Conservation (phyloP, 1,140 invertebrate genomes). For the Zaprionus ornatus region DNA sequence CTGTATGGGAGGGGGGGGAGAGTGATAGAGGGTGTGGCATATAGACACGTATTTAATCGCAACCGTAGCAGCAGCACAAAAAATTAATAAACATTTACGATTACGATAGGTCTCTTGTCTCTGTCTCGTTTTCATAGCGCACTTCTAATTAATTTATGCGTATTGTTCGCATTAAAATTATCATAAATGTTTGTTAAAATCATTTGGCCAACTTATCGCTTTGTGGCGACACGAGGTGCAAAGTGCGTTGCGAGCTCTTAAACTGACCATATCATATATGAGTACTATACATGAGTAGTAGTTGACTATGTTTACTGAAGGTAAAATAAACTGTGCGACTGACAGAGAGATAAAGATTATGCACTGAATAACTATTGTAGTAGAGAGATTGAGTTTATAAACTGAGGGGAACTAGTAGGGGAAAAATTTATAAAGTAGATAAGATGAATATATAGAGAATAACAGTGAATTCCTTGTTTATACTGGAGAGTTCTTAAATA, state of each 20-base stretch:
- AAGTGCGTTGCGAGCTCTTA: slow-evolving; percentile 1
- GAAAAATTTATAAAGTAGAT: no score
- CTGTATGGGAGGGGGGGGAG: neutral
- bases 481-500: no score
- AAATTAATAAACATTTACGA: slow-evolving; percentile 78
- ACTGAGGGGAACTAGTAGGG: no score
- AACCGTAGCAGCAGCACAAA: slow-evolving; percentile 27
- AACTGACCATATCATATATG: neutral
- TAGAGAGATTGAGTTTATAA: no score
- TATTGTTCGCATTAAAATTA: slow-evolving; percentile 66
- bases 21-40: slow-evolving; percentile 14
- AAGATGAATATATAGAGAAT: no score
- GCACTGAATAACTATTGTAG: no score
- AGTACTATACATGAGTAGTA: neutral
- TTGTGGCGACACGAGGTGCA: slow-evolving; percentile 18
- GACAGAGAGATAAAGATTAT: neutral
- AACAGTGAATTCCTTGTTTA: no score
- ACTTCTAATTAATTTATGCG: slow-evolving; percentile 73
- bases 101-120: slow-evolving; percentile 54
- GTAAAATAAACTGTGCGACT: neutral
- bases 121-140: slow-evolving; percentile 22
- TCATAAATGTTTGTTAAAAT: slow-evolving; percentile 58
- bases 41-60: slow-evolving; percentile 37
- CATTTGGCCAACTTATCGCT: slow-evolving; percentile 36
- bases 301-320: neutral